Conservation (phyloP, 2,113 vertebrate genomes). For the Calyptommatus sinebrachiatus region DNA sequence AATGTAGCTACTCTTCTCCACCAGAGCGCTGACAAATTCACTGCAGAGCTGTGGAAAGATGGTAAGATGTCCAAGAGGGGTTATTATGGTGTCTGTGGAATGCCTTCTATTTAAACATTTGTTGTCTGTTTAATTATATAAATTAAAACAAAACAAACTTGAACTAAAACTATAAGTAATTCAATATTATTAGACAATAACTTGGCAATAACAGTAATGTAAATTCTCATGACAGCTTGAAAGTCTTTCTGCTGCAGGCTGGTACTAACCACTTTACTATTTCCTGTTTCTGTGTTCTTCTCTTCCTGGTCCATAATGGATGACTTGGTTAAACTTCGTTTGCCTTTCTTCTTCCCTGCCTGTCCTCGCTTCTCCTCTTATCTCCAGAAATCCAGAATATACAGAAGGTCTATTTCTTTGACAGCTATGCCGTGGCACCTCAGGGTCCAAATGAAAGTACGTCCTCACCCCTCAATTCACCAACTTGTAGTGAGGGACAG, state of each 20-base stretch:
- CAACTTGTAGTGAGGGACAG: background rate
- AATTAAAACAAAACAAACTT: background rate
- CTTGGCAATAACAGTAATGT: background rate
- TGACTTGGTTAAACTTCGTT: conserved; percentile 1
- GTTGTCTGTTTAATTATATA: background rate
- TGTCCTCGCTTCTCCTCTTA: background rate
- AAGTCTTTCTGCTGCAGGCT: background rate
- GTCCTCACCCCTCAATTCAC: conserved; percentile 23
- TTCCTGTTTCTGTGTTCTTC: conserved; percentile 14
- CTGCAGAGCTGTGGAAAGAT: conserved; percentile 91
- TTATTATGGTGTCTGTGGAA: background rate
- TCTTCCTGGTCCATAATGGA: background rate
- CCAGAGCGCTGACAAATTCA: conserved; percentile 86
- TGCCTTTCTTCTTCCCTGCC: conserved; percentile 12
- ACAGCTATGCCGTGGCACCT: conserved; percentile 80
- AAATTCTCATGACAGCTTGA: background rate
- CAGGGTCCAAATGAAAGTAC: conserved; percentile 81
- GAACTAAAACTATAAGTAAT: too few species aligned
- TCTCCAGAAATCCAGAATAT: conserved; percentile 82
- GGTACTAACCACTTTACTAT: background rate
- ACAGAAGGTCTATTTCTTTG: conserved; percentile 85
- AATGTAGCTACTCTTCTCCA: conserved; percentile 86
- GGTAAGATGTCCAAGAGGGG: conserved; percentile 68
- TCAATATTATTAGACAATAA: too few species aligned
- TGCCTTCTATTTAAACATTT: background rate